Percentiles rank a stretch among this genome's conserved stretches.
phyloP scores from a whole-genome alignment of 2,797 vertebrate genomes.

The Argentina silus region DNA sequence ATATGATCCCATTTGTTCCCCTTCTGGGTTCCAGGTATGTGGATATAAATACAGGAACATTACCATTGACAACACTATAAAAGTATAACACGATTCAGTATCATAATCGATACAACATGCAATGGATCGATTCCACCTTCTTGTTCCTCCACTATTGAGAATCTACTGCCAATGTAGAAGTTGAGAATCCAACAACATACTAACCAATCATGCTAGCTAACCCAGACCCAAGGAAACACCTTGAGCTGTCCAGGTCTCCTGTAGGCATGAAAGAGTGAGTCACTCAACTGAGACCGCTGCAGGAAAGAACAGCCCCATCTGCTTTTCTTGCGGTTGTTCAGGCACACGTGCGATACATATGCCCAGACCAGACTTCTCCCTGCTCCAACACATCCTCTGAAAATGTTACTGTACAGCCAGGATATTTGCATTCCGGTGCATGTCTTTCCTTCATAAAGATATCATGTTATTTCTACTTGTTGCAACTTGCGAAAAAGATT shows the following conservation, averaged over 20 bases:
- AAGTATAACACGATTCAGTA: neutral
- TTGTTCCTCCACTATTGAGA: neutral
- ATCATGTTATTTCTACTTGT: neutral
- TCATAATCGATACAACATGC: neutral
- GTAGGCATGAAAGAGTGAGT: conserved; percentile 28
- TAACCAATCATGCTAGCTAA: neutral
- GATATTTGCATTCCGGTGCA: neutral
- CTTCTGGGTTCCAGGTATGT: conserved; percentile 46
- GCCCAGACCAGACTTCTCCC: neutral
- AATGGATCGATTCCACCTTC: neutral
- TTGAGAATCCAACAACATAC: neutral
- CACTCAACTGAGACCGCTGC: conserved; percentile 17
- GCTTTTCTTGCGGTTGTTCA: conserved; percentile 36
- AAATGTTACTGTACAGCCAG: neutral
- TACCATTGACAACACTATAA: conserved; percentile 26
- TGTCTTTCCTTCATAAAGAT: neutral
- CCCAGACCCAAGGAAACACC: conserved; percentile 8
- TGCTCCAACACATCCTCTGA: neutral
- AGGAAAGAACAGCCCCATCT: conserved; percentile 51
- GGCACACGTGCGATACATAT: conserved; percentile 9
- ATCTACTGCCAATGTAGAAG: neutral
- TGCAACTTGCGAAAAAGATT: neutral
- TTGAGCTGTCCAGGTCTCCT: conserved; percentile 12
- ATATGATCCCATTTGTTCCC: neutral
- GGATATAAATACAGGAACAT: conserved; percentile 30